These are phyloP conservation scores for Sminthurides bifidus DNA, from an alignment of 1,140 invertebrate genomes.

Conservation along the genomic window DNA sequence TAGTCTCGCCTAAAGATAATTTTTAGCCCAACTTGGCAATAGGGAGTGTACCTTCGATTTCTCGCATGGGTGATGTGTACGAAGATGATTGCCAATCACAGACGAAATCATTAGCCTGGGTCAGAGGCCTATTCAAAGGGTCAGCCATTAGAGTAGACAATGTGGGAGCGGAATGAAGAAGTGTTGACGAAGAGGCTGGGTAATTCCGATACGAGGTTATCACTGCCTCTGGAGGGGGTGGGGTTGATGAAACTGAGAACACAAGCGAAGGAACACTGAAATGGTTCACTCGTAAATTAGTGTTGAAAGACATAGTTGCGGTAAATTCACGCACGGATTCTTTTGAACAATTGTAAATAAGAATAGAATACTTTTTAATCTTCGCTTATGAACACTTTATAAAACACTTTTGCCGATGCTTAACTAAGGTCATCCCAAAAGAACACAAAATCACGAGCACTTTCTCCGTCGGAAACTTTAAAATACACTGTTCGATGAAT, in stretches of 20 bases:
- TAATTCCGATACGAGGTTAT: background rate
- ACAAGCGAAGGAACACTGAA: conserved; percentile 7
- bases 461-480: too few relatives aligned
- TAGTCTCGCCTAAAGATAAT: background rate
- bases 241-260: conserved; percentile 1
- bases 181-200: background rate
- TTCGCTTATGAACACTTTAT: too few relatives aligned
- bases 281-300: conserved; percentile 1
- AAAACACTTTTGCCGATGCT: too few relatives aligned
- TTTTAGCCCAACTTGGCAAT: background rate
- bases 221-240: conserved; percentile 4
- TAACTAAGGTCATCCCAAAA: too few relatives aligned
- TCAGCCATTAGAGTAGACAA: conserved; percentile 18
- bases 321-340: background rate
- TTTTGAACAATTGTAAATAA: background rate
- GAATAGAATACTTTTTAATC: background rate
- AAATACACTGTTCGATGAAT: too few relatives aligned
- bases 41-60: conserved; percentile 36
- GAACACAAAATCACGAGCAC: too few relatives aligned
- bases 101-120: conserved; percentile 25
- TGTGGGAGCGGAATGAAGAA: background rate
- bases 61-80: conserved; percentile 33
- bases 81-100: conserved; percentile 31
- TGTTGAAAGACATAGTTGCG: background rate
- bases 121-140: conserved; percentile 17